These are phyloP conservation scores for Drosophila oshimai DNA, from an alignment of 1,140 invertebrate genomes.

Conservation along the genomic window DNA sequence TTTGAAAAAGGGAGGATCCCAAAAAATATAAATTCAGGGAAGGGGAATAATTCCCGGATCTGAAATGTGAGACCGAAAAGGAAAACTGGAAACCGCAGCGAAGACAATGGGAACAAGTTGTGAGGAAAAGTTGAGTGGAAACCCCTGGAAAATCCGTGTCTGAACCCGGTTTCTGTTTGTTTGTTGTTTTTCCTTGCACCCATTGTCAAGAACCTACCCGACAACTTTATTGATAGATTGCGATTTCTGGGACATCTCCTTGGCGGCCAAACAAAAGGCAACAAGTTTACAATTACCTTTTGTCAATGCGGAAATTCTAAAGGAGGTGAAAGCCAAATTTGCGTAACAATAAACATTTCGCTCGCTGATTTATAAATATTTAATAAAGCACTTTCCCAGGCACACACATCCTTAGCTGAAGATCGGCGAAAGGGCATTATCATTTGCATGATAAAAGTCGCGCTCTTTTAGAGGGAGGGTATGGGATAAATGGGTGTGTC, in stretches of 20 bases:
- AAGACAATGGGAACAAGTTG: conserved; percentile 41
- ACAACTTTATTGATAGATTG: conserved; percentile 77
- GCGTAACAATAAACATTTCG: conserved; percentile 65
- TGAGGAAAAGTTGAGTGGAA: conserved; percentile 62
- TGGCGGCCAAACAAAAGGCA: conserved; percentile 32
- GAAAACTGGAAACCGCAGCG: conserved; percentile 67
- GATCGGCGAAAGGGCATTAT: conserved; percentile 22
- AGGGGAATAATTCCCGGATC: conserved; percentile 17
- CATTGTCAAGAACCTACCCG: conserved; percentile 22
- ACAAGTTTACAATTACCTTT: conserved; percentile 65
- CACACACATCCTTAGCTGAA: background rate
- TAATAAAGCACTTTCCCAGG: conserved; percentile 72
- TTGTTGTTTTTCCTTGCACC: conserved; percentile 34
- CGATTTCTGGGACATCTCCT: conserved; percentile 44
- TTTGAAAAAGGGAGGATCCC: conserved; percentile 10
- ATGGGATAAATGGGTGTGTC: conserved; percentile 41
- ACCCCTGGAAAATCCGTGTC: conserved; percentile 51
- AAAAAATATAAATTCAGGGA: background rate
- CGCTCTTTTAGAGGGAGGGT: background rate
- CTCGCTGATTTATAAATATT: conserved; percentile 68
- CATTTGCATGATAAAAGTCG: conserved; percentile 50
- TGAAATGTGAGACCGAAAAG: conserved; percentile 49
- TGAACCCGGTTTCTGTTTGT: conserved; percentile 2
- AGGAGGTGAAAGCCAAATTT: conserved; percentile 42
- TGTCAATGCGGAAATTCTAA: conserved; percentile 36